Evolutionary conservation across 2,113 vertebrate species (phyloP), one percentile per base, ranked within the genome.

Genomic region (Cyanoderma ruficeps): DNA sequence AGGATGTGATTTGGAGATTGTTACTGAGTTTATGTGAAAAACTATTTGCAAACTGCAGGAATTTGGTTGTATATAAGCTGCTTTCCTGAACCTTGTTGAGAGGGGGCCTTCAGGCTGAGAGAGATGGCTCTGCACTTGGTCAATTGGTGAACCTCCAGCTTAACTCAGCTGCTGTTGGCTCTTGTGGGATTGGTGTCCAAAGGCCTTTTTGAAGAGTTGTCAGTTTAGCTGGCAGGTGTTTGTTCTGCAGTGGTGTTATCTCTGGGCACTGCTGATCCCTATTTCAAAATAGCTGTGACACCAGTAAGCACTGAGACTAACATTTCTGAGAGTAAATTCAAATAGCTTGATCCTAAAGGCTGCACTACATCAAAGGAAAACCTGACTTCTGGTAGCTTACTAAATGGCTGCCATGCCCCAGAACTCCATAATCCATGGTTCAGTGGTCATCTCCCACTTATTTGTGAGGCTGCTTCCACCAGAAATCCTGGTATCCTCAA

Each of bases 161-260:
- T 59, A 79, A 52, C 37, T 86, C 41, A 52, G 76, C 67, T 81
- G 49, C 64, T 86, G 0, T 46, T 78, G 72, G 31, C 37, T 84
- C 52, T 52, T 39, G 39, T 50, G 93, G 88, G 86, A 47, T 44
- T 69, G 81, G 35, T 86, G 83, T 87, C 64, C 78, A 24, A 75
- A 71, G 78, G 47, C 47, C 67, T 67, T 69, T 93, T 56, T 87
- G 90, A 86, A 35, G 90, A 53, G 78, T 92, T 94, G 87, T 90
- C 84, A 89, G 56, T 90, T 90, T 25, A 75, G 44, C 80, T 96
- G 94, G 64, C 81, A 95, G 90, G 71, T 83, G 75, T 96, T 94
- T 31, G 25, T 86, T 65, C 89, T 93, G 86, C 88, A 59, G 23
- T 42, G 78, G 7, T 7, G 9, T 88, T 92, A 63, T 57, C 71